These are phyloP conservation scores for Rhyacichthys aspro DNA, from an alignment of 2,797 vertebrate genomes.

Conservation along the genomic window DNA sequence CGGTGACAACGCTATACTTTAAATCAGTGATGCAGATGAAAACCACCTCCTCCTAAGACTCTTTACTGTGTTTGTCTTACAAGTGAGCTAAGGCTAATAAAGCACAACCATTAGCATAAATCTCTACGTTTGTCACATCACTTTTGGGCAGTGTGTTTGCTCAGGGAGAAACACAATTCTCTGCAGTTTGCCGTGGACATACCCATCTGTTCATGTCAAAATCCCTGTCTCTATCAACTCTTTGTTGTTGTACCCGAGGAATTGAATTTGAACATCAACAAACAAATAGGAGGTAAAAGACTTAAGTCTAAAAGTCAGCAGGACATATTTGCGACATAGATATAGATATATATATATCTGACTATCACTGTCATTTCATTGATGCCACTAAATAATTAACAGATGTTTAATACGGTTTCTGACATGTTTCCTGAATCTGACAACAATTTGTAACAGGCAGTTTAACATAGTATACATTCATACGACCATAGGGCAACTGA, in stretches of 20 bases:
- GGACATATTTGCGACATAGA: too few species aligned
- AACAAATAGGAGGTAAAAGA: too few species aligned
- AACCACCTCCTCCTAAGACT: constrained; percentile 48
- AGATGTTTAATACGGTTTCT: too few species aligned
- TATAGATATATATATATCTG: too few species aligned
- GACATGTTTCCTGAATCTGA: too few species aligned
- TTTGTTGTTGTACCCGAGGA: not conserved
- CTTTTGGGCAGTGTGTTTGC: not conserved
- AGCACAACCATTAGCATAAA: not conserved
- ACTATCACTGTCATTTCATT: too few species aligned
- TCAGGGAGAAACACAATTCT: not conserved
- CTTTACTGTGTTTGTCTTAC: not conserved
- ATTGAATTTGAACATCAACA: not conserved
- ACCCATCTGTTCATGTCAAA: constrained; percentile 2
- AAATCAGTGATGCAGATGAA: constrained; percentile 42
- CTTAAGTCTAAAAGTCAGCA: too few species aligned
- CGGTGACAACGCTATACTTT: constrained; percentile 18
- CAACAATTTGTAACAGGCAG: too few species aligned
- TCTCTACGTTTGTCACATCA: not conserved
- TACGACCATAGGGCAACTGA: too few species aligned
- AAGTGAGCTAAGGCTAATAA: not conserved
- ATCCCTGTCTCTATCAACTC: not conserved
- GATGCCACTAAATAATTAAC: too few species aligned
- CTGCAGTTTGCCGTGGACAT: not conserved
- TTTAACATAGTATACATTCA: too few species aligned